Evolutionary conservation across 2,888 invertebrate genomes (phyloP).

Genomic region (Drosophila basisetae): DNA sequence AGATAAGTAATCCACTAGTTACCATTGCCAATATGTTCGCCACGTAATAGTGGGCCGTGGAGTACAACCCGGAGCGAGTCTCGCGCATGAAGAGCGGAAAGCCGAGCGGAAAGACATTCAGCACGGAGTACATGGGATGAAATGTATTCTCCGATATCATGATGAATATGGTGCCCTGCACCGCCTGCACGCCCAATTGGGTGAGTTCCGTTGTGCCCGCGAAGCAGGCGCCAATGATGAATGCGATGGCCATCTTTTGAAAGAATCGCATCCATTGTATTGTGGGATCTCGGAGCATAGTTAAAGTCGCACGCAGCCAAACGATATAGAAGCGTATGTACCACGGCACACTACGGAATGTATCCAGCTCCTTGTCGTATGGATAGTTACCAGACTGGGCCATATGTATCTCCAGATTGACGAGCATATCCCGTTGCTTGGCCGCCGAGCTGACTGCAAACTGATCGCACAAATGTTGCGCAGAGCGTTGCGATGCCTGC

Average conservation of each 20-base stretch:
- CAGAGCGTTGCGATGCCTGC: slow-evolving; percentile 89
- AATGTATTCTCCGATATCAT: slow-evolving; percentile 96
- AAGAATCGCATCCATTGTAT: slow-evolving; percentile 91
- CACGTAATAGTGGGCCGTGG: slow-evolving; percentile 92
- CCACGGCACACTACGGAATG: slow-evolving; percentile 88
- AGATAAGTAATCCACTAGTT: slow-evolving; percentile 77
- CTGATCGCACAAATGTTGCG: slow-evolving; percentile 91
- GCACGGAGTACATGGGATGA: slow-evolving; percentile 95
- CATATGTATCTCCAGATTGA: slow-evolving; percentile 90
- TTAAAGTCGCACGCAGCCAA: slow-evolving; percentile 90
- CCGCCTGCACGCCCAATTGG: slow-evolving; percentile 93
- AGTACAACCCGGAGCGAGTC: slow-evolving; percentile 92
- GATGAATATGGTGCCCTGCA: slow-evolving; percentile 93
- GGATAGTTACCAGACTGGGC: slow-evolving; percentile 86
- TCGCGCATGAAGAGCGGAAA: slow-evolving; percentile 93
- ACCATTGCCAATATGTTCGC: slow-evolving; percentile 93
- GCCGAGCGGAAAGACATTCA: slow-evolving; percentile 92
- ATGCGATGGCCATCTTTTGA: slow-evolving; percentile 92
- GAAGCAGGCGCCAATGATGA: slow-evolving; percentile 94
- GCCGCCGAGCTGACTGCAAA: slow-evolving; percentile 92
- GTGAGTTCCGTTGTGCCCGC: slow-evolving; percentile 90
- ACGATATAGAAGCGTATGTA: slow-evolving; percentile 91
- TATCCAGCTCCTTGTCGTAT: slow-evolving; percentile 81
- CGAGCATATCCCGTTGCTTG: slow-evolving; percentile 90
- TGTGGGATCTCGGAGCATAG: slow-evolving; percentile 92